Conservation (phyloP, 2,888 invertebrate genomes). For the Globia sparganii region DNA sequence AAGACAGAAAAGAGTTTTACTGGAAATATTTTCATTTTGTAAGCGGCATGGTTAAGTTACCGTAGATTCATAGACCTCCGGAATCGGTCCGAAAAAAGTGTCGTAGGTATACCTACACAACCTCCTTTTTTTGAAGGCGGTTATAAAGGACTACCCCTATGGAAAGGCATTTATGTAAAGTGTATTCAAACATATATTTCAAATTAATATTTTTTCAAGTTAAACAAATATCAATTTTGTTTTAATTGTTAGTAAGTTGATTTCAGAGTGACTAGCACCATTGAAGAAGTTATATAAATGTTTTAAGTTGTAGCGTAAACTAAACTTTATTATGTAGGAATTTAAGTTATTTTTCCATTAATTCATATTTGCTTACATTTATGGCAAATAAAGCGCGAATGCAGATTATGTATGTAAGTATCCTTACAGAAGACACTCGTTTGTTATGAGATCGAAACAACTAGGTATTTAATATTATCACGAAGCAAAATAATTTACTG, state of each 20-base stretch:
- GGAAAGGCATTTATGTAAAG: too few relatives aligned
- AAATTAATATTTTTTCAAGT: too few relatives aligned
- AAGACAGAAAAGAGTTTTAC: background rate
- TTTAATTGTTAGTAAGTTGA: too few relatives aligned
- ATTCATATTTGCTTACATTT: too few relatives aligned
- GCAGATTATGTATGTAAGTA: background rate
- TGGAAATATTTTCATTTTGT: background rate
- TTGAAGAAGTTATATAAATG: too few relatives aligned
- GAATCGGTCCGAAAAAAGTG: background rate
- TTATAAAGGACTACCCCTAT: background rate
- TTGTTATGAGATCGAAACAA: background rate
- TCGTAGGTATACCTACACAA: background rate
- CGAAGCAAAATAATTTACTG: background rate
- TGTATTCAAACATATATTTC: too few relatives aligned
- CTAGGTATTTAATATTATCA: background rate
- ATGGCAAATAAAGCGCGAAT: too few relatives aligned
- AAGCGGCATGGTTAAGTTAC: background rate
- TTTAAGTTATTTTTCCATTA: too few relatives aligned
- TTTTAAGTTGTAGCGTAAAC: too few relatives aligned
- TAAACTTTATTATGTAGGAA: too few relatives aligned
- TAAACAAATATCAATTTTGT: too few relatives aligned
- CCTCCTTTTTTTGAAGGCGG: background rate
- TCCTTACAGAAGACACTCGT: background rate
- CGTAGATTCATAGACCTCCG: background rate
- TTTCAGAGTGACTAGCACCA: too few relatives aligned